Evolutionary conservation across 2,888 invertebrate species (phyloP), one percentile per base, ranked within the genome.

Genomic region (Tipula confusa): DNA sequence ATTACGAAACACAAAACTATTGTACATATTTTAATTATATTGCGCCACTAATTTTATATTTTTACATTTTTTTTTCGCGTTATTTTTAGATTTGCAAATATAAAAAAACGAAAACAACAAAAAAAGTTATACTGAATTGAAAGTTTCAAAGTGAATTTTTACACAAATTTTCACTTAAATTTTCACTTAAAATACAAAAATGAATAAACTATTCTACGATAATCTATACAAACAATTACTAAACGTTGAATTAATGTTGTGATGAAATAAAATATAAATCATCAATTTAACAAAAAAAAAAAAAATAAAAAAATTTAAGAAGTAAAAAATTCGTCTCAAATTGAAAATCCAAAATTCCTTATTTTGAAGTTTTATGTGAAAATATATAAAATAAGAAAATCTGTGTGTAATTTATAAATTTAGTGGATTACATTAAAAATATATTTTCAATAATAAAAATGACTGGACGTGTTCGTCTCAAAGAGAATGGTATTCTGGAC

Each of bases 391-490:
- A 80, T 80, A 15, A 80, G 80, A 6, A 80, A 29, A 29, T n/a
- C 2, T 28, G 24, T 28, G 24, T 4, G n/a, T 80, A 80, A 29
- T n/a, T 48, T 80, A 79, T 6, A 18, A 64, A 79, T 79, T 28
- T 11, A 31, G 80, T 29, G 29, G 80, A 29, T 7, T 80, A 80
- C 15, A 24, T 82, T 29, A 29, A 80, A 82, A 29, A 48, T 13
- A 24, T 7, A 43, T 43, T n/a, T 4, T 43, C 43, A 43, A 43
- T n/a, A 48, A 15, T 13, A 18, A 83, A 33, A 83, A 89, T 89
- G 89, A 89, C 89, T 86, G 89, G 89, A 84, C 89, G 89, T 85
- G 89, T 89, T 84, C 89, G 89, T 85, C 88, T 90, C 86, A 90
- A 89, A 88, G 87, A 87, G 64, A 88, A 89, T 86, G 89, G 90